Conservation (phyloP, 2,888 invertebrate genomes). For the Diplolepis rosae region DNA sequence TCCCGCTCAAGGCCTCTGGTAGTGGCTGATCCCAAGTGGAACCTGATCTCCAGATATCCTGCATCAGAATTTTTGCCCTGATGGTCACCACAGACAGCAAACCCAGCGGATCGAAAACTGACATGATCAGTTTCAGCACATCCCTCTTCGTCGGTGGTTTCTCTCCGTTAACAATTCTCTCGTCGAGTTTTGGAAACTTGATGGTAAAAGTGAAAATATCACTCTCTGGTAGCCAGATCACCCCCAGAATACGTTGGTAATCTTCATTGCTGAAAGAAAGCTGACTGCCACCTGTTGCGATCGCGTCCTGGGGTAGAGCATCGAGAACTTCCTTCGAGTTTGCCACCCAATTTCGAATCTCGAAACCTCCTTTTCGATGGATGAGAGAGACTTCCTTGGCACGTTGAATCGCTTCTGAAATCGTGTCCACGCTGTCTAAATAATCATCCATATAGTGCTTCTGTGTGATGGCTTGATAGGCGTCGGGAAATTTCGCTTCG, state of each 20-base stretch:
- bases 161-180: neutral
- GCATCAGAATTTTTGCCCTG: no score
- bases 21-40: neutral
- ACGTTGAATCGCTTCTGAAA: no score
- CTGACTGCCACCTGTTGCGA: neutral
- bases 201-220: neutral
- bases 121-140: no score
- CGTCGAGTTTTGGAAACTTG: neutral
- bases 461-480: no score
- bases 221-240: neutral
- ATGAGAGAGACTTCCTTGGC: no score
- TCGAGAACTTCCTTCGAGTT: neutral
- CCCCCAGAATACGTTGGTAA: neutral
- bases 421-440: no score
- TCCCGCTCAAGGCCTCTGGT: neutral
- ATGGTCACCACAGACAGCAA: no score
- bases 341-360: neutral
- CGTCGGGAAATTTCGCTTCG: no score
- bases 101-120: no score
- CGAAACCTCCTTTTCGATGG: neutral
- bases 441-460: no score
- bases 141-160: no score
- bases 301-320: neutral
- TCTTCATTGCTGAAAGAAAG: neutral
- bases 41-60: no score